phyloP scores from a whole-genome alignment of 2,113 vertebrate genomes.

The Scophthalmus maximus region DNA sequence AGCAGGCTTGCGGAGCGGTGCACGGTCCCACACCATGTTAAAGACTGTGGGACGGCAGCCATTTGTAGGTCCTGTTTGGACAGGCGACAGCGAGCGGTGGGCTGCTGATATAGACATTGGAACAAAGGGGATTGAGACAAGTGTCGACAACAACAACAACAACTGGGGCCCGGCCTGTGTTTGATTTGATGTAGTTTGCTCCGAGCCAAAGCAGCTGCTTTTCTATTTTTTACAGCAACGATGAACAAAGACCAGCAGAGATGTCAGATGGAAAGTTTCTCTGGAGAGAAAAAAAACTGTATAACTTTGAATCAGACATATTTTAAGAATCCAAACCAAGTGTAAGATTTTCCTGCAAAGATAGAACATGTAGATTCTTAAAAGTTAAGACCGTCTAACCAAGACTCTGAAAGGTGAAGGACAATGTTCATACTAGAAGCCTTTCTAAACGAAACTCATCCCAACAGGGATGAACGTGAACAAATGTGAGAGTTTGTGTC shows the following conservation, averaged over 20 bases:
- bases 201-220: conserved; percentile 36
- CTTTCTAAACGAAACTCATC: too few relatives aligned
- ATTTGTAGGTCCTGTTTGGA: conserved; percentile 71
- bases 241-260: conserved; percentile 26
- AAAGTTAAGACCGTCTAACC: too few relatives aligned
- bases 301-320: too few relatives aligned
- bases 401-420: too few relatives aligned
- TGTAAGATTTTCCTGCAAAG: too few relatives aligned
- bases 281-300: not conserved
- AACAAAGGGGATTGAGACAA: conserved; percentile 76
- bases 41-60: conserved; percentile 52
- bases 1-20: conserved; percentile 26
- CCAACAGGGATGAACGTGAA: too few relatives aligned
- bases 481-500: too few relatives aligned
- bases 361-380: too few relatives aligned
- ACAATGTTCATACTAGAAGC: too few relatives aligned
- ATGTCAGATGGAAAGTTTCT: conserved; percentile 44
- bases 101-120: conserved; percentile 68
- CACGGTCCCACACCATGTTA: conserved; percentile 59
- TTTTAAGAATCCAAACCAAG: too few relatives aligned
- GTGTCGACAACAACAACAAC: conserved; percentile 57
- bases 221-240: conserved; percentile 31
- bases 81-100: conserved; percentile 54
- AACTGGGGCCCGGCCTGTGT: conserved; percentile 45
- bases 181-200: conserved; percentile 63